Base-by-base conservation (phyloP, 2,797 vertebrate genomes). In the Esox masquinongy region DNA sequence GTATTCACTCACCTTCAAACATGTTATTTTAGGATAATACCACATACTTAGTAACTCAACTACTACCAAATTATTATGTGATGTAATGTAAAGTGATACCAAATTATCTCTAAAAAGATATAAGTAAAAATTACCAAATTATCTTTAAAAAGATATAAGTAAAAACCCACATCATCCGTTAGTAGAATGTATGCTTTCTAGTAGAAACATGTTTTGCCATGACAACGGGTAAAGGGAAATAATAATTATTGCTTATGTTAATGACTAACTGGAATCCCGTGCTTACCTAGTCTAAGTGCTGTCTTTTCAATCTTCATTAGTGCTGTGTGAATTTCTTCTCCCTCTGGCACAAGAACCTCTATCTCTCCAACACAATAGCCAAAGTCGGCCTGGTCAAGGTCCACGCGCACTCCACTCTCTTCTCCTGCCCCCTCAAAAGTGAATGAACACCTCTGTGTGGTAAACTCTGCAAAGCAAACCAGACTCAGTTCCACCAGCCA, bases 321-420 rank as follows among this genome's bases (percentile, higher is more conserved):
- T 6, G 93, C 93, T 53, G 84, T 78, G 34, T 86, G 82, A 70
- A 91, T 80, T 64, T 94, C 90, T 76, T 81, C 87, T 82, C 86
- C 91, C 31, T 93, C 91, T 26, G 92, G 82, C 68, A 95, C 59
- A 4, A 95, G 83, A 64, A 94, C 93, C 79, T 95, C 94, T 64
- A 95, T 92, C 84, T 95, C 94, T 66, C 94, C 94, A 36, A 95
- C 93, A 29, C 87, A 82, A 84, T 93, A 93, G 61, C 92, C 94
- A 74, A 95, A 95, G 85, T 95, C 93, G 24, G 92, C 92, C 74
- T 92, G 83, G 82, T 95, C 94, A 16, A 95, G 86, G 82, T 94
- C 94, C 68, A 95, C 80, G 74, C 84, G 89, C 74, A 94, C 89
- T 3, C 56, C 56, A 61, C 56, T 61, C 12, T 24, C n/a, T n/a